Evolutionary conservation across 2,113 vertebrate species (phyloP).

Genomic region (Sander vitreus): DNA sequence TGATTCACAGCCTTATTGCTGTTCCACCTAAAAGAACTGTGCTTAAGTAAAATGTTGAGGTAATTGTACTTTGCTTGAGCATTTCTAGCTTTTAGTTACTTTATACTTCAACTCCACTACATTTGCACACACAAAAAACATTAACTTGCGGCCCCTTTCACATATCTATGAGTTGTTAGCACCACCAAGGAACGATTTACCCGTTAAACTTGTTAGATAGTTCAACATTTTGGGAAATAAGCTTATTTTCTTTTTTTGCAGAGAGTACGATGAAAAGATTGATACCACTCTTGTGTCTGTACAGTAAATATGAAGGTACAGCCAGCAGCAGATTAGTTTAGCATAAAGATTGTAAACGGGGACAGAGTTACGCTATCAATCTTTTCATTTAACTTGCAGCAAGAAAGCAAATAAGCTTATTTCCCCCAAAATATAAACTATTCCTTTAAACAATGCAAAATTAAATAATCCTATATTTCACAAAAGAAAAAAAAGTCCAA

Average conservation of each 20-base stretch:
- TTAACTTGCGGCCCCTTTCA: neutral
- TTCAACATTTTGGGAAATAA: neutral
- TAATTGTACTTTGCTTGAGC: neutral
- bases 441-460: neutral
- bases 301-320: neutral
- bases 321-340: neutral
- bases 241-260: neutral
- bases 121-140: neutral
- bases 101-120: neutral
- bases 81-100: neutral
- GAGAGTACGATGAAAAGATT: neutral
- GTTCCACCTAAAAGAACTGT: constrained; percentile 1
- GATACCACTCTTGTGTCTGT: neutral
- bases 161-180: neutral
- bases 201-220: neutral
- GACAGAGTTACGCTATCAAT: neutral
- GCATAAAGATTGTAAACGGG: neutral
- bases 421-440: neutral
- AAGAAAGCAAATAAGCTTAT: neutral
- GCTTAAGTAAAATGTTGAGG: neutral
- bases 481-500: neutral
- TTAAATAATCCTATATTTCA: neutral
- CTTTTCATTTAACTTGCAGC: neutral
- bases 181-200: neutral
- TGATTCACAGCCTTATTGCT: constrained; percentile 50